These are phyloP conservation scores for Lordiphosa stackelbergi DNA, from an alignment of 1,140 invertebrate species.

Conservation along the genomic window DNA sequence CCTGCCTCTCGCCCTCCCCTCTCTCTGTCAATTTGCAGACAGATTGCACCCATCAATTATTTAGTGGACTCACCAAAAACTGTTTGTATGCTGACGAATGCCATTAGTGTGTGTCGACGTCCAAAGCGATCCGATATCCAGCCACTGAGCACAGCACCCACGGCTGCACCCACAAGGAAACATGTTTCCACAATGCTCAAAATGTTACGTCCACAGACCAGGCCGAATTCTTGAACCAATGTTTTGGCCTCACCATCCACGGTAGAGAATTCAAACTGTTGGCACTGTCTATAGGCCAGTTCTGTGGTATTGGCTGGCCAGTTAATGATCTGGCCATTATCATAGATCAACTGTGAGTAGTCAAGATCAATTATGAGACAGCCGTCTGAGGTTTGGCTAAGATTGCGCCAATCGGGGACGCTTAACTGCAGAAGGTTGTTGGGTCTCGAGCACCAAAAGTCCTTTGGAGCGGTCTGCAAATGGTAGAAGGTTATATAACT, in stretches of 20 bases:
- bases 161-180: slow-evolving; percentile 84
- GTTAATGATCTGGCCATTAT: slow-evolving; percentile 39
- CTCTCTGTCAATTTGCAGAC: slow-evolving; percentile 20
- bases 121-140: slow-evolving; percentile 85
- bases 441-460: slow-evolving; percentile 82
- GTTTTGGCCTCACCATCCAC: slow-evolving; percentile 79
- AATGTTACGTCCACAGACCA: slow-evolving; percentile 81
- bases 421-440: slow-evolving; percentile 78
- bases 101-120: slow-evolving; percentile 84
- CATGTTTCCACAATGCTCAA: slow-evolving; percentile 82
- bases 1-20: slow-evolving; percentile 3
- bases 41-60: slow-evolving; percentile 29
- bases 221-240: slow-evolving; percentile 81
- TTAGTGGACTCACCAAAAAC: slow-evolving; percentile 58
- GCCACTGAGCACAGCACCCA: slow-evolving; percentile 84
- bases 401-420: slow-evolving; percentile 80
- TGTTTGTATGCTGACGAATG: slow-evolving; percentile 75
- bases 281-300: slow-evolving; percentile 78
- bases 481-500: too few species aligned
- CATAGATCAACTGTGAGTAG: slow-evolving; percentile 37
- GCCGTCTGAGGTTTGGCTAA: slow-evolving; percentile 79
- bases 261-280: slow-evolving; percentile 82
- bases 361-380: slow-evolving; percentile 77
- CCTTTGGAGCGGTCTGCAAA: slow-evolving; percentile 78
- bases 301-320: slow-evolving; percentile 40